Evolutionary conservation across 2,888 invertebrate genomes (phyloP).

Genomic region (Cantharis flavilabris): DNA sequence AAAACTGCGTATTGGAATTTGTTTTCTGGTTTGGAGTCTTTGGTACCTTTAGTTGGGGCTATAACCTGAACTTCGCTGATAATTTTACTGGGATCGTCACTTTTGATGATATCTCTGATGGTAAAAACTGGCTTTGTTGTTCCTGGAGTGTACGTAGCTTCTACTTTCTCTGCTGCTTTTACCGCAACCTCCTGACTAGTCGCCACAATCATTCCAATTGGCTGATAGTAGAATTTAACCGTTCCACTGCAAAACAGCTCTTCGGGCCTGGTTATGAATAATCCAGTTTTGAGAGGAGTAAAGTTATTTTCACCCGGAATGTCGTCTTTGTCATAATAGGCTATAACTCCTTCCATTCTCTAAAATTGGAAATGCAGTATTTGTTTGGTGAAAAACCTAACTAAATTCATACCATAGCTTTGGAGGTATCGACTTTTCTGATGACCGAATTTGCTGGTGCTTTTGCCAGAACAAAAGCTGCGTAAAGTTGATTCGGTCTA

Average conservation of each 20-base stretch:
- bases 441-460: constrained; percentile 54
- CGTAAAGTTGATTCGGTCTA: constrained; percentile 63
- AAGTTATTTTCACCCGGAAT: constrained; percentile 70
- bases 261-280: constrained; percentile 43
- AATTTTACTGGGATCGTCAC: constrained; percentile 54
- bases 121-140: constrained; percentile 52
- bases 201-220: constrained; percentile 73
- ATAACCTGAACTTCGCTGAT: constrained; percentile 46
- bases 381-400: not conserved
- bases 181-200: constrained; percentile 62
- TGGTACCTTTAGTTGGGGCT: constrained; percentile 42
- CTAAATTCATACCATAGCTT: constrained; percentile 62
- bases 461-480: constrained; percentile 63
- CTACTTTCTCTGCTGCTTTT: constrained; percentile 61
- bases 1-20: too few species aligned
- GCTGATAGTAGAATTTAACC: constrained; percentile 69
- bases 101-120: constrained; percentile 57
- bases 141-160: constrained; percentile 59
- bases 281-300: constrained; percentile 48
- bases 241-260: constrained; percentile 57
- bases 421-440: constrained; percentile 60
- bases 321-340: constrained; percentile 66
- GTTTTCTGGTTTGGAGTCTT: too few species aligned
- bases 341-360: constrained; percentile 67
- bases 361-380: constrained; percentile 45